These are phyloP conservation scores for Lophura nycthemera DNA, from an alignment of 2,113 vertebrate genomes.

Conservation along the genomic window DNA sequence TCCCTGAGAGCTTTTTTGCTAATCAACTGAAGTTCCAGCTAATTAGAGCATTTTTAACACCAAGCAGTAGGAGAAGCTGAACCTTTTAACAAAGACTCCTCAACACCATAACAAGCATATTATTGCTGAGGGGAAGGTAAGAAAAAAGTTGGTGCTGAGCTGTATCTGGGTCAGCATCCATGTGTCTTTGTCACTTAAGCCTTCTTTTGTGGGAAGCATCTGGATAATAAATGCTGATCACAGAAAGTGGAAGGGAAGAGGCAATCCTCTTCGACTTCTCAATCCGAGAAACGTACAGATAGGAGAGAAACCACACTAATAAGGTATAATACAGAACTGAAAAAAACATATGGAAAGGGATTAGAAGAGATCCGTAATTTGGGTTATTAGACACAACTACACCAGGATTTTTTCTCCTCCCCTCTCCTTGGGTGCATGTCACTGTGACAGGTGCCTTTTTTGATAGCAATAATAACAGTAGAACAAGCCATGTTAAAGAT, in stretches of 20 bases:
- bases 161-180: conserved; percentile 60
- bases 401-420: not conserved
- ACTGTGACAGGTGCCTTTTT: conserved; percentile 59
- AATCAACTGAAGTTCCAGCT: not conserved
- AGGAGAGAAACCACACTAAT: conserved; percentile 51
- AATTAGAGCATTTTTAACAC: conserved; percentile 41
- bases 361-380: conserved; percentile 54
- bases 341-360: conserved; percentile 62
- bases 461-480: conserved; percentile 49
- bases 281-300: conserved; percentile 32
- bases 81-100: conserved; percentile 35
- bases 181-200: conserved; percentile 31
- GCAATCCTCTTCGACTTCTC: not conserved
- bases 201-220: conserved; percentile 36
- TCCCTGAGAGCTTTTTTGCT: not conserved
- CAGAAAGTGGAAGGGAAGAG: conserved; percentile 35
- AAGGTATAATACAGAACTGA: conserved; percentile 23
- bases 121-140: not conserved
- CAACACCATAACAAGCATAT: not conserved
- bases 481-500: conserved; percentile 39
- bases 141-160: not conserved
- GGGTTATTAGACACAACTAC: conserved; percentile 53
- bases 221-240: conserved; percentile 43
- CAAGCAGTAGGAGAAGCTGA: conserved; percentile 14
- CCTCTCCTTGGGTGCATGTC: not conserved